Base-by-base conservation (phyloP, 2,797 vertebrate species). In the Tangara arthus region DNA sequence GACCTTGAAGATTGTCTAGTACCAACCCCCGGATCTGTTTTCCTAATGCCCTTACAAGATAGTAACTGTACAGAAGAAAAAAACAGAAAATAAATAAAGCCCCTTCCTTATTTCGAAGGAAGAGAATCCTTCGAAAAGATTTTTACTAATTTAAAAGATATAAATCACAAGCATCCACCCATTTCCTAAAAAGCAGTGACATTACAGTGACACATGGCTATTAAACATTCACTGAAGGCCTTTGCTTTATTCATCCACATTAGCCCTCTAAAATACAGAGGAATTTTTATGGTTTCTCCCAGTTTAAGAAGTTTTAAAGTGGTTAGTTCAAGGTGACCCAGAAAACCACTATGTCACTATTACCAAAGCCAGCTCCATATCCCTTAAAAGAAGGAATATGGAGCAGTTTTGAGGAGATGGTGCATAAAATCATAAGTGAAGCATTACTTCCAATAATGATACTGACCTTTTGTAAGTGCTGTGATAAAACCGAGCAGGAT, bases 381-480 rank as follows among this genome's bases (percentile, higher is more conserved):
- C 42, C 44, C 26, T 81, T 94, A 82, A 84, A 87, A 61, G 50
- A 47, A 32, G 32, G 89, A 87, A 75, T 65, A 75, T 27, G 47
- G 80, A 72, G 32, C 27, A 64, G 50, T 87, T 93, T 92, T 90
- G 57, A 92, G 63, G 66, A 96, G 73, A 71, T 84, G 69, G 42
- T 69, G 70, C 73, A 84, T 90, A 87, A 94, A 95, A 93, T 69
- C 59, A 55, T 76, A 93, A 79, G 73, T 79, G 83, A 83, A 82
- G 15, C 61, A 59, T 65, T 93, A 55, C 23, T 76, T 86, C 39
- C 0, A 0, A 20, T 92, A 79, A 95, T 65, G 73, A 34, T 32
- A 44, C 59, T 76, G 86, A 94, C 70, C 70, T 96, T 94, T 92
- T 63, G 47, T 32, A 87, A 95, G 42, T 27, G 15, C 39, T 69